Evolutionary conservation across 2,113 vertebrate species (phyloP), one percentile per base, ranked within the genome.

Genomic region (Percopsis transmontana): DNA sequence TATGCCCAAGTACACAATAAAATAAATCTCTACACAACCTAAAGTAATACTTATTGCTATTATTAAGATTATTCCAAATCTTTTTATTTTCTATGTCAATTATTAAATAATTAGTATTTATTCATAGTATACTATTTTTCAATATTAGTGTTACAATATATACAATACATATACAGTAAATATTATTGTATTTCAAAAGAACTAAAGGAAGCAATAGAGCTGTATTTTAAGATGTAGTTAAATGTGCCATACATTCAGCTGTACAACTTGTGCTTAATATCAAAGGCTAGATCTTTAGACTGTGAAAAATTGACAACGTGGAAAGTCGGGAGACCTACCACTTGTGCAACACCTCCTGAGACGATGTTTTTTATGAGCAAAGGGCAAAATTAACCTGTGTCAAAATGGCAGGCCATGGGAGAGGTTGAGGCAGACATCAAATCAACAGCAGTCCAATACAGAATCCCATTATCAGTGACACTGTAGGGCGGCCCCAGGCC

Each of bases 401-500:
- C 94, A 95, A 93, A 91, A 92, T 92, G 91, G 91, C 94, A 94
- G 93, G 92, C 89, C 87, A 75, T 44, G 90, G 88, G 80, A 91
- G 93, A 96, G 93, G 93, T 87, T 92, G 92, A 91, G 85, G 87
- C 90, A 91, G 90, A 93, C 91, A 88, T 94, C 90, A 86, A 89
- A 92, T 91, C 90, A 85, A 74, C 70, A 76, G 87, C 86, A 90
- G 88, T 89, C 85, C 70, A 85, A 92, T 92, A 92, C 78, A 82
- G 83, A 90, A 92, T 93, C 93, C 93, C 91, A 92, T 97, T 95
- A 95, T 93, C 94, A 93, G 90, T 94, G 94, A 96, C 94, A 94
- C 72, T 53, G 72, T 88, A 84, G 90, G 91, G 86, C 90, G 91
- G 92, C 82, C 89, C 87, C 54, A 75, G 91, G 92, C 92, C 94